phyloP scores from a whole-genome alignment of 2,888 invertebrate genomes.

The Lepidocyrtoides sp. region DNA sequence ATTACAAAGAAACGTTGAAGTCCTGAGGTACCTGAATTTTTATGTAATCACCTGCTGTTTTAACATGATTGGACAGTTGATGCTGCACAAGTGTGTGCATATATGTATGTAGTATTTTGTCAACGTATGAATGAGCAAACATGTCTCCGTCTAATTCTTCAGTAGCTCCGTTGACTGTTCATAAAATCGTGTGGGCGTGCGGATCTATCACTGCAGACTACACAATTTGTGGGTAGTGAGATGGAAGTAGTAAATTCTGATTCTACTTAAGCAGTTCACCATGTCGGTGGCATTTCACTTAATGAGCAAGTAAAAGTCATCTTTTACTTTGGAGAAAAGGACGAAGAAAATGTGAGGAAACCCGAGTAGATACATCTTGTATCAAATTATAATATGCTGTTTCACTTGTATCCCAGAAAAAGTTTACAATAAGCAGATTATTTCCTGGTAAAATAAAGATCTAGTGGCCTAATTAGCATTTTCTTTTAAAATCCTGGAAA shows the following conservation, averaged over 20 bases:
- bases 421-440: too few relatives aligned
- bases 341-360: background rate
- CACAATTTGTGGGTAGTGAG: background rate
- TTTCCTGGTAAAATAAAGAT: too few relatives aligned
- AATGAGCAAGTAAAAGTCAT: background rate
- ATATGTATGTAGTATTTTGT: background rate
- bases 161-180: constrained; percentile 27
- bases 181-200: constrained; percentile 45
- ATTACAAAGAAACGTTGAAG: background rate
- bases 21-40: background rate
- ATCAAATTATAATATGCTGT: too few relatives aligned
- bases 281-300: background rate
- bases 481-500: too few relatives aligned
- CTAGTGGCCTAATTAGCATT: too few relatives aligned
- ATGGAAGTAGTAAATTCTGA: background rate
- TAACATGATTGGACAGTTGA: constrained; percentile 6
- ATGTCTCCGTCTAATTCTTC: background rate
- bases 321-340: background rate
- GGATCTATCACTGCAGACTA: background rate
- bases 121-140: constrained; percentile 9
- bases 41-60: background rate
- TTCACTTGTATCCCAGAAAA: too few relatives aligned
- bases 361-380: too few relatives aligned
- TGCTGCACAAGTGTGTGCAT: constrained; percentile 4
- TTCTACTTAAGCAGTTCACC: background rate